Conservation (phyloP, 2,888 invertebrate genomes). For the Harpalus rubripes region DNA sequence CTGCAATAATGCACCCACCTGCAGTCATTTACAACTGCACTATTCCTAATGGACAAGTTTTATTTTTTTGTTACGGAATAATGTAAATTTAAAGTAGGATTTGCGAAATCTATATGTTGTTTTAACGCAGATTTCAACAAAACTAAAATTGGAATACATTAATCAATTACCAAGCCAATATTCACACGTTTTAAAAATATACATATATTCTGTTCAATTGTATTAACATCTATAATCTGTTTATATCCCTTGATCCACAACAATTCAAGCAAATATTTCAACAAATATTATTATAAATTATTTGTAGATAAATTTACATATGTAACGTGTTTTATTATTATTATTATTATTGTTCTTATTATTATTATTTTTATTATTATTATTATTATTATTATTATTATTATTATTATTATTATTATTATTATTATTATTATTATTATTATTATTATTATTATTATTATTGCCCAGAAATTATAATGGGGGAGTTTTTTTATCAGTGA, state of each 20-base stretch:
- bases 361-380: too few species aligned
- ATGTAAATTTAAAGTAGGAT: slow-evolving; percentile 3
- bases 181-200: neutral
- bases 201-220: neutral
- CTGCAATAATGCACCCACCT: neutral
- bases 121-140: neutral
- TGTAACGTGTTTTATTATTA: too few species aligned
- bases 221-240: neutral
- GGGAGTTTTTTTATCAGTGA: too few species aligned
- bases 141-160: slow-evolving; percentile 1
- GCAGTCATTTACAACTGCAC: neutral
- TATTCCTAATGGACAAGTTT: neutral
- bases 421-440: too few species aligned
- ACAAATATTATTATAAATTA: neutral
- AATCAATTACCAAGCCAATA: neutral
- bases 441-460: too few species aligned
- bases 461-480: too few species aligned
- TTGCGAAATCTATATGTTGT: neutral
- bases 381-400: too few species aligned
- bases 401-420: too few species aligned
- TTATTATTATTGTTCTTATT: too few species aligned
- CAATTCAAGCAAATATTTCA: neutral
- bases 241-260: neutral
- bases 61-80: neutral
- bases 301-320: too few species aligned